Conservation (phyloP, 2,888 invertebrate species). For the Xestoiulus laeticollis region DNA sequence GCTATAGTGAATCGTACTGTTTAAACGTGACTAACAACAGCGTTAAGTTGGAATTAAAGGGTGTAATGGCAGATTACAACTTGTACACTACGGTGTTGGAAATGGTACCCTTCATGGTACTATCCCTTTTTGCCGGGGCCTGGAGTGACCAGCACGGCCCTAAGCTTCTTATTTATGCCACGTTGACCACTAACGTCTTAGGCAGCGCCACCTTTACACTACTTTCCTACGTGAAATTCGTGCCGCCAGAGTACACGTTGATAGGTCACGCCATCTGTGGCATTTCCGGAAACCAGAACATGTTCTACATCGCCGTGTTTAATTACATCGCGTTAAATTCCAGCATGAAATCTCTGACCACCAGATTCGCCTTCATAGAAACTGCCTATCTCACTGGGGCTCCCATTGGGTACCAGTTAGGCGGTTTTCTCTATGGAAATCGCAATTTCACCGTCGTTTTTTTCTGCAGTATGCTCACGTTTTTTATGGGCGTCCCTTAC, state of each 20-base stretch:
- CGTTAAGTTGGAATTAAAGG: not conserved
- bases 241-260: not conserved
- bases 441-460: conserved; percentile 17
- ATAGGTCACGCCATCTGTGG: conserved; percentile 45
- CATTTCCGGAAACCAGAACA: not conserved
- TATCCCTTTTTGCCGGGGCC: conserved; percentile 36
- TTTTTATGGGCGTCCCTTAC: not conserved
- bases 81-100: not conserved
- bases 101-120: not conserved
- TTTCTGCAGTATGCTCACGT: not conserved
- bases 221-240: not conserved
- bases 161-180: conserved; percentile 27
- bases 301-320: conserved; percentile 23
- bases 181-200: not conserved
- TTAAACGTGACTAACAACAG: conserved; percentile 41
- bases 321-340: conserved; percentile 35
- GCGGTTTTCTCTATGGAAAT: not conserved
- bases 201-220: not conserved
- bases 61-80: conserved; percentile 32
- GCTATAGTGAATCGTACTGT: not conserved
- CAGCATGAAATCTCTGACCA: not conserved
- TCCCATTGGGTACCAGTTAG: conserved; percentile 44
- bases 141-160: conserved; percentile 45
- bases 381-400: conserved; percentile 31
- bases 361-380: conserved; percentile 30